Percentiles rank a stretch among this genome's conserved stretches.
These are phyloP conservation scores for Vandiemenella viatica DNA, from an alignment of 2,888 invertebrate species.

Conservation along the genomic window DNA sequence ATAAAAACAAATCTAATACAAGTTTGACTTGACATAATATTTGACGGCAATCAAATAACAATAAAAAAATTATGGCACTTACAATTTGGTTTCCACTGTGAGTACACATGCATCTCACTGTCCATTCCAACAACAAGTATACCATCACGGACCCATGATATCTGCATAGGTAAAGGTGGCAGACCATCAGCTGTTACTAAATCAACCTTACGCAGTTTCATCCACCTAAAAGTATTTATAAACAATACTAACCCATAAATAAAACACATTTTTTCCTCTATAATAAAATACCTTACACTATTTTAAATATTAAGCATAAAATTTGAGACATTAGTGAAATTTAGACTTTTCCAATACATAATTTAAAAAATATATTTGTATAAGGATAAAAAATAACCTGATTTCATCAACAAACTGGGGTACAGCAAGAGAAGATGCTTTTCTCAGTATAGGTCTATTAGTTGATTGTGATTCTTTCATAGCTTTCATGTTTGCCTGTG, in stretches of 20 bases:
- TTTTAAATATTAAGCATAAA: too few species aligned
- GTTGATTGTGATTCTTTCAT: conserved; percentile 76
- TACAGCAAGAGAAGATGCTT: conserved; percentile 80
- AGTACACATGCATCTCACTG: conserved; percentile 98
- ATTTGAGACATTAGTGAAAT: too few species aligned
- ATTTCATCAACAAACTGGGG: conserved; percentile 84
- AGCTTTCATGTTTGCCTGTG: conserved; percentile 84
- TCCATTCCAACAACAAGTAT: conserved; percentile 98
- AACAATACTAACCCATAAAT: too few species aligned
- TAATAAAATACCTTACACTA: too few species aligned
- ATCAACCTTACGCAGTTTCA: conserved; percentile 83
- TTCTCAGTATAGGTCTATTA: conserved; percentile 71
- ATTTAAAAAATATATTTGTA: too few species aligned
- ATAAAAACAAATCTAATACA: neutral
- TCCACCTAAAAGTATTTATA: conserved; percentile 69
- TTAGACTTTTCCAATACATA: too few species aligned
- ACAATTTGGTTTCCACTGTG: conserved; percentile 82
- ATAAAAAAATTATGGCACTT: conserved; percentile 17
- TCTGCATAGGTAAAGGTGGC: conserved; percentile 94
- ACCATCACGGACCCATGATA: conserved; percentile 97
- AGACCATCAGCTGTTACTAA: conserved; percentile 87
- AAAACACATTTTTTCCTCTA: too few species aligned
- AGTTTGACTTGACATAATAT: neutral
- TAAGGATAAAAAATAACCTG: conserved; percentile 35
- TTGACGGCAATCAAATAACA: neutral